Conservation (phyloP, 2,113 vertebrate genomes). For the Mesocricetus auratus region DNA sequence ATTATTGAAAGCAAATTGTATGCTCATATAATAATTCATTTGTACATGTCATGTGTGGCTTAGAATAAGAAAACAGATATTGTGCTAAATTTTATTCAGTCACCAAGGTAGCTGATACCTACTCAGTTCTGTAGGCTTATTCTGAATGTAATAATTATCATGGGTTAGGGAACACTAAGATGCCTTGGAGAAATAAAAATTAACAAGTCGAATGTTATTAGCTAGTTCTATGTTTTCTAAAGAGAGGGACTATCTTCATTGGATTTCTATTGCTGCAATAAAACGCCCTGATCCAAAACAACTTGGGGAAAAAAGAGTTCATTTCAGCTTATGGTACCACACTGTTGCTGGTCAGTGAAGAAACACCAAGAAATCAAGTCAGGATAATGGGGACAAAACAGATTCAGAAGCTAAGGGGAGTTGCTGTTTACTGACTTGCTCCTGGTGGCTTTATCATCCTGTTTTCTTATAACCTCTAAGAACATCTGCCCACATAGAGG, state of each 20-base stretch:
- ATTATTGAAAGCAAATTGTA: not conserved
- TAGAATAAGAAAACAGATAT: not conserved
- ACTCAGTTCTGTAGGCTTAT: slow-evolving; percentile 11
- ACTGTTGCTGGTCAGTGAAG: not conserved
- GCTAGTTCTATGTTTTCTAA: not conserved
- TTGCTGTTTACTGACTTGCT: not conserved
- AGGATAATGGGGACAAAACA: not conserved
- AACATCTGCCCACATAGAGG: no score
- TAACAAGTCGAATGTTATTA: not conserved
- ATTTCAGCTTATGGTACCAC: no score
- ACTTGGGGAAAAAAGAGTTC: not conserved
- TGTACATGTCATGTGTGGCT: not conserved
- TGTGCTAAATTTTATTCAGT: slow-evolving; percentile 12
- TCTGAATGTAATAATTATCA: not conserved
- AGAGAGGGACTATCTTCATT: not conserved
- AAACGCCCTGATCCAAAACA: not conserved
- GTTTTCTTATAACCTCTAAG: not conserved
- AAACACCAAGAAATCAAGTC: not conserved
- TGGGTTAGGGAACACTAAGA: not conserved
- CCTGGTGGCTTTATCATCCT: not conserved
- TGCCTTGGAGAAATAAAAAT: slow-evolving; percentile 6
- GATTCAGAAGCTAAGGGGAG: not conserved
- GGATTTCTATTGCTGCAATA: not conserved
- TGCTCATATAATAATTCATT: not conserved
- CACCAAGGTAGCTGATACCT: not conserved